A percentile compares a stretch with the other conserved stretches of the same genome.
phyloP scores from a whole-genome alignment of 2,888 invertebrate species.

The Parochlus steinenii region DNA sequence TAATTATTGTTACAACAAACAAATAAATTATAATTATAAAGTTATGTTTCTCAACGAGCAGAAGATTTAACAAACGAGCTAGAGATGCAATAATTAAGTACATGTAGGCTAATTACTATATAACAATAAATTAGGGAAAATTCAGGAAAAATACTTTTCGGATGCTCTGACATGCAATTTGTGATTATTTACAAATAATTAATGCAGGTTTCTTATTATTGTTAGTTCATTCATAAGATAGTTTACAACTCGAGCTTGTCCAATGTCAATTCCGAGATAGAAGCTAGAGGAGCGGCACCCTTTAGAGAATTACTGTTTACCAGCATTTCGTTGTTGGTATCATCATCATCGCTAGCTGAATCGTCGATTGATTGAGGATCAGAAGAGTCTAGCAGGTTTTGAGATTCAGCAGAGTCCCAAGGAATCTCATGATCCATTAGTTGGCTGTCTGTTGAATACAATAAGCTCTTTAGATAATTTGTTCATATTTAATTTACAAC shows the following conservation, averaged over 20 bases:
- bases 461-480: constrained; percentile 10
- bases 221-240: constrained; percentile 4
- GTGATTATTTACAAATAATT: too few species aligned
- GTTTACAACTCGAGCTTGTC: constrained; percentile 16
- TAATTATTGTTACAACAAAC: too few species aligned
- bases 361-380: constrained; percentile 19
- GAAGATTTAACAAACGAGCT: too few species aligned
- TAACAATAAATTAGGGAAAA: too few species aligned
- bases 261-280: constrained; percentile 35
- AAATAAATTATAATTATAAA: too few species aligned
- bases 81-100: constrained; percentile 1
- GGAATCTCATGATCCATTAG: constrained; percentile 36
- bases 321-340: constrained; percentile 23
- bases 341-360: constrained; percentile 26
- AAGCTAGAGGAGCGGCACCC: constrained; percentile 32
- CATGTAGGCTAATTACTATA: constrained; percentile 5
- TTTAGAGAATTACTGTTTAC: constrained; percentile 18
- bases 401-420: too few species aligned
- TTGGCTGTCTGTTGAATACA: constrained; percentile 29
- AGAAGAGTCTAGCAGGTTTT: constrained; percentile 4
- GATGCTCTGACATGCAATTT: too few species aligned
- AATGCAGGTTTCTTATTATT: neutral
- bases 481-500: too few species aligned
- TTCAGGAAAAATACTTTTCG: too few species aligned
- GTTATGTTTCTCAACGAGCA: too few species aligned